phyloP scores from a whole-genome alignment of 1,140 invertebrate species.

The Pygmarrhopalites habei region DNA sequence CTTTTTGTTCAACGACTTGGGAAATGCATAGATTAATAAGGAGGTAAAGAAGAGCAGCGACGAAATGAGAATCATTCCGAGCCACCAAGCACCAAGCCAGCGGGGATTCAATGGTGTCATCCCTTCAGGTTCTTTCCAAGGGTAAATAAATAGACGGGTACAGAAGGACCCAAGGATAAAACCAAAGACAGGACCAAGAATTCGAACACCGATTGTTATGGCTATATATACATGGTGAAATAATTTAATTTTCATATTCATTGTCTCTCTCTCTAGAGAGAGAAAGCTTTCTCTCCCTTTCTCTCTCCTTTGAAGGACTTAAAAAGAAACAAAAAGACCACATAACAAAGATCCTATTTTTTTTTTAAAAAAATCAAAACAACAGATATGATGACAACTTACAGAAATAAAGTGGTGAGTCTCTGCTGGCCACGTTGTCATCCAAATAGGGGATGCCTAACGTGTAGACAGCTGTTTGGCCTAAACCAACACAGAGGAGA shows the following conservation, averaged over 20 bases:
- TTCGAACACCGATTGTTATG: constrained; percentile 83
- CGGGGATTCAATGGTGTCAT: constrained; percentile 74
- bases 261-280: no score
- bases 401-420: constrained; percentile 90
- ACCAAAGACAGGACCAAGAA: constrained; percentile 80
- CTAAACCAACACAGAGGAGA: constrained; percentile 80
- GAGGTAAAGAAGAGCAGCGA: constrained; percentile 68
- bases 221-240: no score
- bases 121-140: constrained; percentile 58
- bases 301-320: neutral
- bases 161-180: constrained; percentile 86
- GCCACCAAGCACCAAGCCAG: constrained; percentile 65
- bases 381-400: constrained; percentile 46
- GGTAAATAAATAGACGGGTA: constrained; percentile 77
- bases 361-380: no score
- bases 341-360: neutral
- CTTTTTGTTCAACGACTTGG: constrained; percentile 52
- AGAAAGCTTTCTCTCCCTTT: no score
- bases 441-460: constrained; percentile 91
- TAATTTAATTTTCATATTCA: no score
- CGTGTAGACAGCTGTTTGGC: constrained; percentile 75
- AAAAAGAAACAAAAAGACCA: constrained; percentile 2
- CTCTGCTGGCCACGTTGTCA: constrained; percentile 82
- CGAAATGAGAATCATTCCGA: constrained; percentile 62
- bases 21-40: constrained; percentile 81